phyloP scores from a whole-genome alignment of 2,113 vertebrate species.

The Hydrochoerus hydrochaeris region DNA sequence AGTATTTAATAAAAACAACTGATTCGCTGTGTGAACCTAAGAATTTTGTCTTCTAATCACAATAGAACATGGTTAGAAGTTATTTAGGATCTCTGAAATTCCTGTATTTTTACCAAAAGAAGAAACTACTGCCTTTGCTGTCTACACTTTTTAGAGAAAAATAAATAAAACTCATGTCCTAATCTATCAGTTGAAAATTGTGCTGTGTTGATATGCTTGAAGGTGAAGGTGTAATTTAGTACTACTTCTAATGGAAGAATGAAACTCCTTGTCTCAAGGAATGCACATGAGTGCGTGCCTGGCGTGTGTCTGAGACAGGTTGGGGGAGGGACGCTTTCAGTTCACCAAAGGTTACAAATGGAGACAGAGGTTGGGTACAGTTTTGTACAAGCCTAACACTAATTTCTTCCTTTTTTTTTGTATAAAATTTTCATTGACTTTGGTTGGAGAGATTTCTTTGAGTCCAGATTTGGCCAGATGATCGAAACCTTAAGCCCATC shows the following conservation, averaged over 20 bases:
- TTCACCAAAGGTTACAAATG: background rate
- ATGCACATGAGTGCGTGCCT: background rate
- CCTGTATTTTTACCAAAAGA: background rate
- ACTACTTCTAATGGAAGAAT: background rate
- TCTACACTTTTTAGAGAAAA: background rate
- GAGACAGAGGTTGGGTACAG: background rate
- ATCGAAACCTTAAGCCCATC: background rate
- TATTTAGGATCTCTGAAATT: background rate
- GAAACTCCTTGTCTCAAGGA: background rate
- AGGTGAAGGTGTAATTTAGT: background rate
- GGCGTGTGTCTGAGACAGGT: background rate
- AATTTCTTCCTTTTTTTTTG: background rate
- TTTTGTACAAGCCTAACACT: background rate
- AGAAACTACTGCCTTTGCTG: background rate
- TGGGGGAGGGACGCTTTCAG: background rate
- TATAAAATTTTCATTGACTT: accelerated
- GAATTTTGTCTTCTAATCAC: background rate
- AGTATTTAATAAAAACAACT: background rate
- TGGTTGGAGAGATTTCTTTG: background rate
- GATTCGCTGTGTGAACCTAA: background rate
- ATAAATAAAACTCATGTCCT: background rate
- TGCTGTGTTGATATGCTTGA: background rate
- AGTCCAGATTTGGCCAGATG: background rate
- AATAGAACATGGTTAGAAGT: background rate
- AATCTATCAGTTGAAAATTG: background rate